These are phyloP conservation scores for rat (Rattus norvegicus) DNA, from an alignment of 2,113 vertebrate genomes.

Conservation along the genomic window GRCr8 NC_086020.1:229663501-229664000, in stretches of 20 bases:
- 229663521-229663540: not conserved
- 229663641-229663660: not conserved
- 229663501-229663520: not conserved
- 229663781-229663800: not conserved
- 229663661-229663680: not conserved
- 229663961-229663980: no score
- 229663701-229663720: constrained; percentile 22
- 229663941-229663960: not conserved
- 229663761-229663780: not conserved
- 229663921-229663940: not conserved
- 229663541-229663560: not conserved
- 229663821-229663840: not conserved
- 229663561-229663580: not conserved
- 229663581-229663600: not conserved
- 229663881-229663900: not conserved
- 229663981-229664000: no score
- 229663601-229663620: not conserved
- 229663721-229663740: not conserved
- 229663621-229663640: not conserved
- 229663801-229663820: not conserved
- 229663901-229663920: no score
- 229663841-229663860: not conserved
- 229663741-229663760: not conserved
- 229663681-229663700: not conserved
- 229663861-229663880: not conserved